phyloP scores from a whole-genome alignment of 2,888 invertebrate species.

The Papilio elwesi region DNA sequence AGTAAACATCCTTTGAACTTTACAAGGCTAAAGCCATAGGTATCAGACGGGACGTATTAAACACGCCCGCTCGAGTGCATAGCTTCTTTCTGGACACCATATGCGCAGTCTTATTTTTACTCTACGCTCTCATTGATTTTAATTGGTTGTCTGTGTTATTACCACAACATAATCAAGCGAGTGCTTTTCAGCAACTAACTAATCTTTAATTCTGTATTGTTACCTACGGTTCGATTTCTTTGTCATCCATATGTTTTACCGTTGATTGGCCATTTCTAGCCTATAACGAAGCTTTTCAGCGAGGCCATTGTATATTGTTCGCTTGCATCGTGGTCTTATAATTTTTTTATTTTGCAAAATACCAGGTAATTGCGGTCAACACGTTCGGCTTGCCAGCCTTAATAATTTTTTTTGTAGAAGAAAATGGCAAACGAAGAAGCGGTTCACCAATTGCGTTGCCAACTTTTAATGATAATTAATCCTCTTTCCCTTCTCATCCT shows the following conservation, averaged over 20 bases:
- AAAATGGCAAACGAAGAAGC: too few relatives aligned
- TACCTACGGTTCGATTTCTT: constrained; percentile 34
- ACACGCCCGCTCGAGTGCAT: constrained; percentile 57
- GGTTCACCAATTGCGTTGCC: too few relatives aligned
- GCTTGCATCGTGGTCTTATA: constrained; percentile 54
- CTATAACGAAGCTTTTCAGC: constrained; percentile 44
- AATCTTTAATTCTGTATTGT: constrained; percentile 34
- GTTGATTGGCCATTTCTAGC: constrained; percentile 61
- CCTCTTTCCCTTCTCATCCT: constrained; percentile 27
- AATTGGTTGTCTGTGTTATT: constrained; percentile 47
- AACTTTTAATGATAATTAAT: too few relatives aligned
- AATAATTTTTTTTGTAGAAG: constrained; percentile 63
- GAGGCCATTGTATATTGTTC: constrained; percentile 58
- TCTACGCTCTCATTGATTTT: constrained; percentile 49
- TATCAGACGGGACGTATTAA: constrained; percentile 57
- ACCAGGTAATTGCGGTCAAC: constrained; percentile 67
- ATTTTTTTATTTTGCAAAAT: constrained; percentile 64
- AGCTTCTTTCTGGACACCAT: constrained; percentile 56
- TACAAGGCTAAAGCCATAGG: constrained; percentile 62
- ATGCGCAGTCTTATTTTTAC: constrained; percentile 49
- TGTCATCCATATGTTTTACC: constrained; percentile 62
- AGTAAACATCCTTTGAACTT: constrained; percentile 60
- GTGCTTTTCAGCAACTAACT: constrained; percentile 36
- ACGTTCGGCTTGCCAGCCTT: constrained; percentile 58
- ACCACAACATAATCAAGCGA: constrained; percentile 44